These are phyloP conservation scores for Neoseiulus cucumeris DNA, from an alignment of 1,140 invertebrate genomes.

Conservation along the genomic window DNA sequence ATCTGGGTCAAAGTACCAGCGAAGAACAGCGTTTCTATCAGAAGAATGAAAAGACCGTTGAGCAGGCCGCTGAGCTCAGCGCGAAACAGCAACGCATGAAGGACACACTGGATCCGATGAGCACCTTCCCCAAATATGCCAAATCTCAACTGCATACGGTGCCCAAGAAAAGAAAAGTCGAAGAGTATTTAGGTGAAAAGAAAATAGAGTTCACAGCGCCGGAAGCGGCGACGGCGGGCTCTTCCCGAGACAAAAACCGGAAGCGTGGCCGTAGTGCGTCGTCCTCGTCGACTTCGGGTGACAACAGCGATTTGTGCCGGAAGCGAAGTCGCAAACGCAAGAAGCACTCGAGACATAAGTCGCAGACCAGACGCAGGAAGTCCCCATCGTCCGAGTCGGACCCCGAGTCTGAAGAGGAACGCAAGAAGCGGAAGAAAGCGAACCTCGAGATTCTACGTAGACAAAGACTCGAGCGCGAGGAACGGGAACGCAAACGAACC, in stretches of 20 bases:
- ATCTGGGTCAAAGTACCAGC: constrained; percentile 69
- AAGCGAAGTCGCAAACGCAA: constrained; percentile 14
- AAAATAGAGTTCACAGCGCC: neutral
- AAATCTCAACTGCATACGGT: constrained; percentile 22
- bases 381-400: constrained; percentile 6
- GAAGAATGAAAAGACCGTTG: constrained; percentile 14
- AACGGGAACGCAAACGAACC: constrained; percentile 45
- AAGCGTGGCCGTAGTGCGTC: neutral
- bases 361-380: constrained; percentile 7
- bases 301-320: neutral
- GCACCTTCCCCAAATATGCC: constrained; percentile 41
- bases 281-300: neutral
- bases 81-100: constrained; percentile 24
- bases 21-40: neutral
- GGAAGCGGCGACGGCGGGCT: neutral
- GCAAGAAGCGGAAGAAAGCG: constrained; percentile 21
- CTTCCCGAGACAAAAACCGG: neutral
- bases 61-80: neutral
- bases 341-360: constrained; percentile 20
- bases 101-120: constrained; percentile 45
- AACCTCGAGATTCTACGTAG: constrained; percentile 51
- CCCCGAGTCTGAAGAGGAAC: constrained; percentile 13
- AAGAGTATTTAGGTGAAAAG: constrained; percentile 14
- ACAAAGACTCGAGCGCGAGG: constrained; percentile 56
- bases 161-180: constrained; percentile 24